Base-by-base conservation (phyloP, 2,888 invertebrate genomes). In the Parelbella ahira region DNA sequence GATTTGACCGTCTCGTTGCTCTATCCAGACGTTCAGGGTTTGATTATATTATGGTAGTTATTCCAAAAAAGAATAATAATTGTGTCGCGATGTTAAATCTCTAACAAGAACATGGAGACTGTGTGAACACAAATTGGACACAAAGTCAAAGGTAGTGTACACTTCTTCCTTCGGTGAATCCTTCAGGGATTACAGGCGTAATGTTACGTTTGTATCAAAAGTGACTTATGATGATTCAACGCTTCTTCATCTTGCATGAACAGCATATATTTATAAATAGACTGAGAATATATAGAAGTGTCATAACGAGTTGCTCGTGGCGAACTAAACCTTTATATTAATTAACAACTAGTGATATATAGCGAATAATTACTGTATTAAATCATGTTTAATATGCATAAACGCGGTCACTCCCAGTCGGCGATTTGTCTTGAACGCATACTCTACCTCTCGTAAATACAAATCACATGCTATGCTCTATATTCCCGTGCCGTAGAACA, bases 341-440 rank as follows among this genome's bases (percentile, higher is more conserved):
- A 42, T 34, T 42, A 42, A 34, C 33, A 28, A 34, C 21, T 34
- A n/a, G 13, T 27, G 41, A 41, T 27, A 7, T 28, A 41, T 24
- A 21, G 33, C 13, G 33, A 41, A 27, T 41, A 41, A 41, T 41
- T 41, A 41, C 41, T 15, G 33, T 21, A 33, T 41, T 41, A 41
- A 41, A 41, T 41, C 41, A 41, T 27, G 9, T 41, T 12, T 27
- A 41, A 33, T 41, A 30, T 33, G 41, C 33, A 27, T 33, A 28
- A 33, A 28, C 33, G 24, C 24, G 20, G 8, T 9, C 27, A 13
- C 25, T 5, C 20, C 20, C 11, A 9, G 39, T 39, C 7, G 1
- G 15, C 21, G 15, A 41, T 41, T 34, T 41, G 21, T 34, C 41
- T 34, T 13, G 25, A 7, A 3, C 10, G 41, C 11, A 28, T n/a